A percentile compares a stretch with the other conserved stretches of the same genome.
phyloP scores from a whole-genome alignment of 2,113 vertebrate genomes.

The Actenoides lindsayi region DNA sequence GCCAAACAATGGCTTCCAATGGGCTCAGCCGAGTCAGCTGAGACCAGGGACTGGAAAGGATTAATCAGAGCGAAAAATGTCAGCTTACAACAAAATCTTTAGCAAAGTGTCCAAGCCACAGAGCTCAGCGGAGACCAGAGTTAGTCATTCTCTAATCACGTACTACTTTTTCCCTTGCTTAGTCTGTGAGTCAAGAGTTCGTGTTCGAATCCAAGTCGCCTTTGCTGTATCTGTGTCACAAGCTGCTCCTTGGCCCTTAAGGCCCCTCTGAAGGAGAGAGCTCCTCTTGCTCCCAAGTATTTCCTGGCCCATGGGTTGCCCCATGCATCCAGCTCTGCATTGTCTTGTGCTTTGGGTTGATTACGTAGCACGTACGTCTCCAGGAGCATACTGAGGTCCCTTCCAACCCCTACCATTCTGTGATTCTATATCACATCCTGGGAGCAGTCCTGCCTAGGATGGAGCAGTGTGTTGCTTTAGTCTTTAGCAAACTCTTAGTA shows the following conservation, averaged over 20 bases:
- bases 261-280: neutral
- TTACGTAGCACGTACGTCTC: fast-evolving
- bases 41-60: constrained; percentile 52
- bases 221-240: neutral
- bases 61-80: constrained; percentile 70
- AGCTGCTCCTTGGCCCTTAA: neutral
- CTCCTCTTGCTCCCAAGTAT: neutral
- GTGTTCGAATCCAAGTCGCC: neutral
- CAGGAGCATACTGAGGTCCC: neutral
- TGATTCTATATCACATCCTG: no score
- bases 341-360: neutral
- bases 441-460: neutral
- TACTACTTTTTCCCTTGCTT: constrained; percentile 6
- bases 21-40: constrained; percentile 64
- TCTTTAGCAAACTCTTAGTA: neutral
- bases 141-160: constrained; percentile 27
- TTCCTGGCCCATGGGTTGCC: neutral
- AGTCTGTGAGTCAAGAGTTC: neutral
- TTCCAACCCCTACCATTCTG: no score
- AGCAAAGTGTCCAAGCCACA: constrained; percentile 53
- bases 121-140: neutral
- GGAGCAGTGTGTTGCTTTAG: neutral
- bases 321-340: neutral
- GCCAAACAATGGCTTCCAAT: constrained; percentile 30
- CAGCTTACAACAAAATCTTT: constrained; percentile 43